These are phyloP conservation scores for Vimba vimba DNA, from an alignment of 2,113 vertebrate species.

Conservation along the genomic window DNA sequence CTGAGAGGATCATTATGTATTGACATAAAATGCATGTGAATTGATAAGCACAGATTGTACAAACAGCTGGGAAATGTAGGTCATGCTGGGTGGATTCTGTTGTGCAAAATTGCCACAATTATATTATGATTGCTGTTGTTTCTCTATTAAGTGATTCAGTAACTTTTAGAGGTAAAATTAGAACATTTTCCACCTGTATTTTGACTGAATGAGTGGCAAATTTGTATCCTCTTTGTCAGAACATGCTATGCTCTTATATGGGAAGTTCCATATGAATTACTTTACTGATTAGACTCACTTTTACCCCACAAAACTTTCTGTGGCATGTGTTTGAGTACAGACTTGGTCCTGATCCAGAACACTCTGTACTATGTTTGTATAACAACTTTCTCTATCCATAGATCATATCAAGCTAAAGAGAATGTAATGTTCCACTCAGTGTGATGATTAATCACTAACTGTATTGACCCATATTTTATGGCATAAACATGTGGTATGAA, in stretches of 20 bases:
- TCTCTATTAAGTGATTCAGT: background rate
- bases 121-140: background rate
- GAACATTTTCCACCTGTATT: background rate
- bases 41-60: slow-evolving; percentile 7
- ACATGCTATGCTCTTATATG: background rate
- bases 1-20: background rate
- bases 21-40: slow-evolving; percentile 22
- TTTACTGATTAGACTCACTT: background rate
- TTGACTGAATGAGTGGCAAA: background rate
- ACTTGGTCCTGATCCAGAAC: background rate
- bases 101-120: slow-evolving; percentile 7
- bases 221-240: background rate
- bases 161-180: slow-evolving; percentile 1
- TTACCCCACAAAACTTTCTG: background rate
- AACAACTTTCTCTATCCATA: background rate
- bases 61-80: slow-evolving; percentile 10
- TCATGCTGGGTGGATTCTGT: slow-evolving; percentile 2
- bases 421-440: background rate
- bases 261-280: background rate
- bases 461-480: background rate
- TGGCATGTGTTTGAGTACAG: background rate
- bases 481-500: background rate
- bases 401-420: background rate
- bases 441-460: background rate
- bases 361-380: background rate